Evolutionary conservation across 2,113 vertebrate genomes (phyloP), one percentile per base, ranked within the genome.

Genomic region (Petroica traversi): DNA sequence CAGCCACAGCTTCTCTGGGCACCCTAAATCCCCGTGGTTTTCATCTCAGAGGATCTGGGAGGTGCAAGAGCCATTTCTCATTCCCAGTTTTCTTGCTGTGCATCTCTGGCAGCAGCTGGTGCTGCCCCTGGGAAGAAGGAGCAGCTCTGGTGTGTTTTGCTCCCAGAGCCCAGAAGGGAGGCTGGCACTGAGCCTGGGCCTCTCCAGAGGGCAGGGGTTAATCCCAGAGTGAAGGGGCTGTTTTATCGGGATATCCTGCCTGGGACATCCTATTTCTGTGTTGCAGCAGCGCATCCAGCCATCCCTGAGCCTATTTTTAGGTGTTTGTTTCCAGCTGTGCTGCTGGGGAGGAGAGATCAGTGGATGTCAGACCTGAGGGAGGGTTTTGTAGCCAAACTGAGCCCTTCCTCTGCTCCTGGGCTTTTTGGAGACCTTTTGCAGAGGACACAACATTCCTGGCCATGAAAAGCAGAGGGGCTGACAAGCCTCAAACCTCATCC

Each of bases 131-230:
- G n/a, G 72, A 26, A 55, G 85, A 20, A 43, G 26, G 15, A 68
- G 12, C 8, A 13, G 52, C 0, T 0, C 41, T 28, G 0, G 0
- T 7, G 40, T 28, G 3, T 24, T 20, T 77, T 0, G 0, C 3
- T 48, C 51, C 7, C 22, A 31, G 67, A 28, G 1, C 0, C 3
- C 26, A 41, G 76, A 17, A 67, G 61, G 41, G 64, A 58, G 61
- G 11, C 46, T 84, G 89, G 77, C 69, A 8, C 45, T 2, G 57
- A 0, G 19, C 85, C 71, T 1, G 0, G 28, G 43, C 62, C 51
- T 83, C 45, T 59, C 14, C 64, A 23, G 57, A 62, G 76, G 89
- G 57, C 58, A 89, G 58, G 74, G 91, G 46, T 59, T 67, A 58
- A 63, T 93, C 91, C 83, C 64, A 28, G 23, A 86, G 61, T 6